Evolutionary conservation across 1,140 invertebrate genomes (phyloP), one percentile per base, ranked within the genome.

Genomic region (Muscidifurax raptorellus): DNA sequence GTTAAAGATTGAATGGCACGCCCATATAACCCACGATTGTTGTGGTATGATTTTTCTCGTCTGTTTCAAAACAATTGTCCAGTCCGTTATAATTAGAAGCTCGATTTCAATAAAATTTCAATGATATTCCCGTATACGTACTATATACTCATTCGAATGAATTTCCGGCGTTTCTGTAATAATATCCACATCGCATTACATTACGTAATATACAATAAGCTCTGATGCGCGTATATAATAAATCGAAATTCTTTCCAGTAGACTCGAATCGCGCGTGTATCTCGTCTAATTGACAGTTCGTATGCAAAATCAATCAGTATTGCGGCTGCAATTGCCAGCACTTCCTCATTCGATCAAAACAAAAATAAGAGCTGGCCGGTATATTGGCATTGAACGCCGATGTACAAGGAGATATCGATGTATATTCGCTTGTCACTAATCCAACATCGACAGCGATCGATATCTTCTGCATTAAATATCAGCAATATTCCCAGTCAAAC

Each of bases 281-380:
- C 44, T 0, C 13, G 15, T 4, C 44, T 13, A 59, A 59, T 59
- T n/a, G 52, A 59, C 52, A 59, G 52, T 4, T n/a, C 6, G 15
- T 2, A 59, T 59, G 52, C 18, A 22, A 59, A 59, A 59, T 59
- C 52, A 22, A 59, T 59, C 52, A 59, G 15, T 59, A 59, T 59
- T n/a, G n/a, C n/a, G 18, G 4, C 52, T 59, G 52, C 18, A n/a
- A 59, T 59, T 59, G 52, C 52, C 52, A 59, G 22, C 52, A 59
- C 52, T 59, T 59, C 52, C 52, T n/a, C 52, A 59, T 59, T 59
- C 52, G 52, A 59, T 59, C 52, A 59, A 59, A 59, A 59, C 52
- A 59, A 59, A 59, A 59, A 59, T 59, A 59, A 22, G 3, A 59
- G 52, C 52, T 59, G 52, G 22, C 52, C 22, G 52, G 52, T 59